These are phyloP conservation scores for Aurelia sp. DNA, from an alignment of 30 jellyfish, hydroid and myxozoan species.

Conservation along the genomic window DNA sequence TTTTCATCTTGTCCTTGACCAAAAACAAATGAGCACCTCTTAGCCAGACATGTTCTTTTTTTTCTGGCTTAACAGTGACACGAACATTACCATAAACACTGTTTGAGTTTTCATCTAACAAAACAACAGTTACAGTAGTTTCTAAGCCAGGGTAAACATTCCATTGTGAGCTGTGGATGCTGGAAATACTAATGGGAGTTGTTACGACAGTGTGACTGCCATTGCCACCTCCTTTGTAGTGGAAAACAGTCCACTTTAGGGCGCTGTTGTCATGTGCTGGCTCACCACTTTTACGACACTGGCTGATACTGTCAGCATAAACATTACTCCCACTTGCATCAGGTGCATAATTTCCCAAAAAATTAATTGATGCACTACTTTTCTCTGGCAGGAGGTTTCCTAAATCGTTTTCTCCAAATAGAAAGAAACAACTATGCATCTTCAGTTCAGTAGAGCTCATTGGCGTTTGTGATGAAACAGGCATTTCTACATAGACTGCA, in stretches of 20 bases:
- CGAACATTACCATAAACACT: constrained; percentile 58
- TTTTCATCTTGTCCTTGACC: constrained; percentile 35
- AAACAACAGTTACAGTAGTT: constrained; percentile 60
- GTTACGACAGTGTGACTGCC: constrained; percentile 67
- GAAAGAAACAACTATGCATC: constrained; percentile 63
- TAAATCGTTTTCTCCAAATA: constrained; percentile 18
- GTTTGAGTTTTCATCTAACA: constrained; percentile 67
- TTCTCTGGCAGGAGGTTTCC: constrained; percentile 38
- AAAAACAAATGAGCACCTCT: constrained; percentile 37
- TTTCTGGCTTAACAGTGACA: constrained; percentile 35
- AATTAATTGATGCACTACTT: constrained; percentile 53
- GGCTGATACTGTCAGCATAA: constrained; percentile 66
- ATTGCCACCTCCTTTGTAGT: constrained; percentile 39
- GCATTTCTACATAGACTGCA: constrained; percentile 66
- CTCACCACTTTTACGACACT: constrained; percentile 69
- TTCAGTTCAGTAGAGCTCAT: constrained; percentile 77
- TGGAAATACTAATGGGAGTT: constrained; percentile 40
- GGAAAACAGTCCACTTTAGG: constrained; percentile 68
- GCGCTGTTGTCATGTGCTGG: constrained; percentile 54
- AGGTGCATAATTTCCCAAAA: constrained; percentile 67
- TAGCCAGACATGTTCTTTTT: constrained; percentile 8
- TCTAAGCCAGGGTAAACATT: constrained; percentile 73
- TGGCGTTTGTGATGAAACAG: constrained; percentile 68
- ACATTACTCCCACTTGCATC: constrained; percentile 76
- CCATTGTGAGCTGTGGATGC: constrained; percentile 63